Evolutionary conservation across 2,888 invertebrate species (phyloP).

Genomic region (Choreutis nemorana): DNA sequence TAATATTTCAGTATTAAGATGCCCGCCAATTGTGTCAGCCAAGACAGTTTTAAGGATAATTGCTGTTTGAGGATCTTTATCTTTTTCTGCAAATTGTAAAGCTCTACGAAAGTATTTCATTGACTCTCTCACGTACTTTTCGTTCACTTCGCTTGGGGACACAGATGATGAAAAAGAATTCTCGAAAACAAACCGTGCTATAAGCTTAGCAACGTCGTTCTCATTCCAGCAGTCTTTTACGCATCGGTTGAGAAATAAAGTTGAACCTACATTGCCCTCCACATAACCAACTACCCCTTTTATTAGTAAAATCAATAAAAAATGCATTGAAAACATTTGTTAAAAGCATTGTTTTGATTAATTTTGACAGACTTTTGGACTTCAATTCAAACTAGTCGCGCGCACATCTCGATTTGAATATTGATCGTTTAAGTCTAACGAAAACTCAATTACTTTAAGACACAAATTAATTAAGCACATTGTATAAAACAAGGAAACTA

Average conservation of each 20-base stretch:
- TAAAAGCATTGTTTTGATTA: too few species aligned
- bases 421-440: too few species aligned
- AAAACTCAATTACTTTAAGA: too few species aligned
- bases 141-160: conserved; percentile 31
- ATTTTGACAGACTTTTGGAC: too few species aligned
- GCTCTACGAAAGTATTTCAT: conserved; percentile 33
- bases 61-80: conserved; percentile 18
- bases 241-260: conserved; percentile 31
- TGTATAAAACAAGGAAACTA: too few species aligned
- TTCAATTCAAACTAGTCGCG: too few species aligned
- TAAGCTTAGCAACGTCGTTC: conserved; percentile 37
- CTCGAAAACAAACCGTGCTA: conserved; percentile 39
- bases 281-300: conserved; percentile 19
- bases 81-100: conserved; percentile 19
- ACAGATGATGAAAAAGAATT: conserved; percentile 25
- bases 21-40: conserved; percentile 45
- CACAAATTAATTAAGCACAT: too few species aligned
- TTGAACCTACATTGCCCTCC: conserved; percentile 32
- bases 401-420: too few species aligned
- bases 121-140: conserved; percentile 28
- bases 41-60: conserved; percentile 32
- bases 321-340: conserved; percentile 32
- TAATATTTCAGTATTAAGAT: conserved; percentile 38
- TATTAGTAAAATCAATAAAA: conserved; percentile 29
- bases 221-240: conserved; percentile 36